These are phyloP conservation scores for Cephus cinctus DNA, from an alignment of 1,140 invertebrate species.

Conservation along the genomic window DNA sequence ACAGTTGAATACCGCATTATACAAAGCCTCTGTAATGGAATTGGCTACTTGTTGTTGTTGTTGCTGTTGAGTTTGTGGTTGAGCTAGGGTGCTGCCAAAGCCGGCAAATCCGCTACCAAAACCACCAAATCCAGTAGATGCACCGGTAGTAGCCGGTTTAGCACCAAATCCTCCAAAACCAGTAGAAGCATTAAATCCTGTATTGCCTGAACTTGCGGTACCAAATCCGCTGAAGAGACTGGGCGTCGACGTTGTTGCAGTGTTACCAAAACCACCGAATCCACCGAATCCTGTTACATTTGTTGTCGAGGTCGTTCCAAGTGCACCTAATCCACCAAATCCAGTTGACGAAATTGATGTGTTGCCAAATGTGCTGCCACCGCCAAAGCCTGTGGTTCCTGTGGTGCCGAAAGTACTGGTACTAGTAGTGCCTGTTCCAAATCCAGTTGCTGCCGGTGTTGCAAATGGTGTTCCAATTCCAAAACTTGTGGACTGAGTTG, in stretches of 20 bases:
- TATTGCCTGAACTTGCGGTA: slow-evolving; percentile 35
- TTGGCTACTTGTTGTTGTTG: slow-evolving; percentile 60
- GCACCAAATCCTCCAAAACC: slow-evolving; percentile 63
- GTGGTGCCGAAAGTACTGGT: too few species aligned
- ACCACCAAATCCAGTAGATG: slow-evolving; percentile 53
- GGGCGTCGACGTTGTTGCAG: slow-evolving; percentile 46
- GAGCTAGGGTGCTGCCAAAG: slow-evolving; percentile 32
- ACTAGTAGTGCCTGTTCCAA: slow-evolving; percentile 38
- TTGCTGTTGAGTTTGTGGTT: slow-evolving; percentile 56
- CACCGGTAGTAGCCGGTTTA: slow-evolving; percentile 47
- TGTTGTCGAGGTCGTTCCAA: slow-evolving; percentile 43
- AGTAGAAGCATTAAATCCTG: slow-evolving; percentile 31
- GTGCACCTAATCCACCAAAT: slow-evolving; percentile 49
- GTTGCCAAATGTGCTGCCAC: too few species aligned
- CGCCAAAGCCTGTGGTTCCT: slow-evolving; percentile 27
- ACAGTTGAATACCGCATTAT: slow-evolving; percentile 79
- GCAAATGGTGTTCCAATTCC: slow-evolving; percentile 45
- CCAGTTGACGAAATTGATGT: slow-evolving; percentile 40
- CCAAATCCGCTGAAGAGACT: slow-evolving; percentile 47
- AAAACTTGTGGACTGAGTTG: slow-evolving; percentile 41
- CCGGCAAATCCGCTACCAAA: slow-evolving; percentile 48
- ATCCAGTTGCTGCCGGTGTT: slow-evolving; percentile 34
- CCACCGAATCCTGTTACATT: slow-evolving; percentile 36
- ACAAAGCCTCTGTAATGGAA: slow-evolving; percentile 68
- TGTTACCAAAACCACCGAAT: slow-evolving; percentile 45